These are phyloP conservation scores for Thunnus albacares DNA, from an alignment of 2,797 vertebrate species.

Conservation along the genomic window DNA sequence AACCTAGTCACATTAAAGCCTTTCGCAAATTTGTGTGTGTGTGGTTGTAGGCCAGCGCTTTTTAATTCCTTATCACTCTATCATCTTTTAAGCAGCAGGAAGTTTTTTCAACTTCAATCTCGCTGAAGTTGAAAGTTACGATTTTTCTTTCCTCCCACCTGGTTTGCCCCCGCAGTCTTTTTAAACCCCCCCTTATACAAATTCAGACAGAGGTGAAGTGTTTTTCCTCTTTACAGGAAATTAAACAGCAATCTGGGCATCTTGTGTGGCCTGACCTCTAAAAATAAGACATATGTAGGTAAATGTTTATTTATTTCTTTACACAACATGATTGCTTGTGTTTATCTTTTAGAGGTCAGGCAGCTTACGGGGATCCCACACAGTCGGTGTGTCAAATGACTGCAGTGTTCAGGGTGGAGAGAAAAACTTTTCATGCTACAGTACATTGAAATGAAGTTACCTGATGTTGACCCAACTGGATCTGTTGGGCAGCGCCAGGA, in stretches of 20 bases:
- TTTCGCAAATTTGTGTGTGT: conserved; percentile 49
- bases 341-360: conserved; percentile 59
- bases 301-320: conserved; percentile 63
- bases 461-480: conserved; percentile 91
- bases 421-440: conserved; percentile 11
- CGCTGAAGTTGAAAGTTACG: conserved; percentile 19
- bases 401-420: conserved; percentile 19
- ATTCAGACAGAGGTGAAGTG: conserved; percentile 38
- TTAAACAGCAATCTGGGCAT: conserved; percentile 57
- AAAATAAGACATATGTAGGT: conserved; percentile 29
- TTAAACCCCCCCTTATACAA: conserved; percentile 45
- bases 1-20: conserved; percentile 73
- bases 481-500: conserved; percentile 88
- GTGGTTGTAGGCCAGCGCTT: conserved; percentile 26
- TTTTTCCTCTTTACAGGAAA: conserved; percentile 50
- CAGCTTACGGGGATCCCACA: conserved; percentile 38
- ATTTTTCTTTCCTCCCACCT: conserved; percentile 40
- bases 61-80: conserved; percentile 59
- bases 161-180: conserved; percentile 20
- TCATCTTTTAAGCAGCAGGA: conserved; percentile 71
- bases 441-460: conserved; percentile 76
- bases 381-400: conserved; percentile 28
- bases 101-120: conserved; percentile 62
- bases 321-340: conserved; percentile 47
- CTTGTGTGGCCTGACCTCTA: conserved; percentile 70